Base-by-base conservation (phyloP, 2,888 invertebrate species). In the Phortica okadai region DNA sequence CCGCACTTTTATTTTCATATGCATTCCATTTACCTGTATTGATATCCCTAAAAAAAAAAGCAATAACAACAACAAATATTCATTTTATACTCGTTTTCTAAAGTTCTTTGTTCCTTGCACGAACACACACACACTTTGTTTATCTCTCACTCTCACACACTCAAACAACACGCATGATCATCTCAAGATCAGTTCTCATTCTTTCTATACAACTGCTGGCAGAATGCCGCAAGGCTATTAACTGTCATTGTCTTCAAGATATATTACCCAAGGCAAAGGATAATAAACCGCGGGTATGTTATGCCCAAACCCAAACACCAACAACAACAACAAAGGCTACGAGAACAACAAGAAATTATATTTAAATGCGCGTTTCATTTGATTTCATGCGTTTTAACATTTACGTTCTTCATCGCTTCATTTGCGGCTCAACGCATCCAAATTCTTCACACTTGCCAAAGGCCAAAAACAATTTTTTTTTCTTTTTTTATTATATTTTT, bases 161-260 rank as follows among this genome's bases (percentile, higher is more conserved):
- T 4, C 33, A 33, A 2, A 33, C 33, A 33, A 2, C 33, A 33
- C 33, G 33, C 33, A 33, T 33, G 33, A 33, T 33, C 33, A 33
- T 33, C 33, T 2, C 33, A 33, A 33, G 33, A 33, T 21, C 21
- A 21, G 0, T 21, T 21, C 21, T 21, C 21, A 21, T 21, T 21
- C 21, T 21, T 21, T 21, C 50, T 50, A 50, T 50, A 6, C 50
- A 50, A 62, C 11, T 50, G 70, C 70, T 74, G 58, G 81, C 82
- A 84, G 82, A 84, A 77, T 76, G 50, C 83, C 66, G 44, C 58
- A 33, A 42, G 77, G 75, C 81, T 76, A 82, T 84, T 86, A 86
- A 78, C 84, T 77, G 86, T 84, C 86, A 86, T 82, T 84, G 86
- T 86, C 81, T 79, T 77, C 74, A 76, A 80, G 77, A 59, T 76